These are phyloP conservation scores for Corella eumyota DNA, from an alignment of 23 tunicate genomes.

Conservation along the genomic window DNA sequence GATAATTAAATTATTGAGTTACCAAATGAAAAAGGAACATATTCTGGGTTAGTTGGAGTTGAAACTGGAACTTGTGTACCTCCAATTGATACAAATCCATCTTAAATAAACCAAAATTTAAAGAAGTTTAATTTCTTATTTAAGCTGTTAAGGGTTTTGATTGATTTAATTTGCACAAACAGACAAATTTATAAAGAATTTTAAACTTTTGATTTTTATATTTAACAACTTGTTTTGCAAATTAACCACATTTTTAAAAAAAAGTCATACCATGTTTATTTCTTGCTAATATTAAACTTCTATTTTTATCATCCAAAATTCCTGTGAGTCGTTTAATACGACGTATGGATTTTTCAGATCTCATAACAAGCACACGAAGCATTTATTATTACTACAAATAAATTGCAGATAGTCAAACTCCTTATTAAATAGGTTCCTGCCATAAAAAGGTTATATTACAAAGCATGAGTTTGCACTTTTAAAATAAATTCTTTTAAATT, in stretches of 20 bases:
- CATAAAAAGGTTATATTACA: no score
- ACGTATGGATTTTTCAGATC: conserved; percentile 32
- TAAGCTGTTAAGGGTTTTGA: no score
- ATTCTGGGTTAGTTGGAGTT: conserved; percentile 56
- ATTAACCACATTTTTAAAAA: not conserved
- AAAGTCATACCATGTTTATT: conserved; percentile 45
- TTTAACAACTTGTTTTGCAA: not conserved
- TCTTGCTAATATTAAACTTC: conserved; percentile 14
- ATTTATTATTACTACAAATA: no score
- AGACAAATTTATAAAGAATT: not conserved
- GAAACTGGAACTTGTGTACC: conserved; percentile 65
- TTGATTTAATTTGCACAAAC: no score
- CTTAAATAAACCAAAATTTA: no score
- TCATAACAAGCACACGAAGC: conserved; percentile 50
- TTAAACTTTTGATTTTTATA: not conserved
- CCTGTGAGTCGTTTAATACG: conserved; percentile 36
- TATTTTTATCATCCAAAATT: conserved; percentile 45
- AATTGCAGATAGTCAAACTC: no score
- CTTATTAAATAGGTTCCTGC: no score
- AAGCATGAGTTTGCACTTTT: no score
- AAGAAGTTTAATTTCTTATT: no score
- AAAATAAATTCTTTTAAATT: no score
- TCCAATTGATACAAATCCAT: conserved; percentile 74
- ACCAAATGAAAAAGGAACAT: conserved; percentile 75
- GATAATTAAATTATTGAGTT: not conserved